These are phyloP conservation scores for Thunnus thynnus DNA, from an alignment of 2,113 vertebrate genomes.

Conservation along the genomic window DNA sequence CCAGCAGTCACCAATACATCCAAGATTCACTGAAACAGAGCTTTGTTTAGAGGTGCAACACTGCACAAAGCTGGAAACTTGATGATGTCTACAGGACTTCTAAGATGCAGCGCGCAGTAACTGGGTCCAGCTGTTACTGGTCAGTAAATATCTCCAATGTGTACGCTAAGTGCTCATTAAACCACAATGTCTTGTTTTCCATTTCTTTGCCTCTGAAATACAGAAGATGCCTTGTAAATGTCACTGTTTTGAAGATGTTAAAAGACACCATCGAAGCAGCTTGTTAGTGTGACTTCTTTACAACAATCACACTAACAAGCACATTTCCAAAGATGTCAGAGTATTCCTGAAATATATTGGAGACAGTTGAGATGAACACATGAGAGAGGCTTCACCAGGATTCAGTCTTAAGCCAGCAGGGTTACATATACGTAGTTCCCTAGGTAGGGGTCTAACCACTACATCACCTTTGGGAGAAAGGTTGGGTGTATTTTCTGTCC, in stretches of 20 bases:
- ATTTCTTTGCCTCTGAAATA: neutral
- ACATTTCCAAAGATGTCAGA: neutral
- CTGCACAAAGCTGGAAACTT: conserved; percentile 9
- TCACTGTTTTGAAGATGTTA: neutral
- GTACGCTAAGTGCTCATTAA: neutral
- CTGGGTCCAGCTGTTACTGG: conserved; percentile 12
- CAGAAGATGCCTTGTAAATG: neutral
- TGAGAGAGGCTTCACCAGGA: conserved; percentile 26
- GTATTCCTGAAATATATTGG: conserved; percentile 10
- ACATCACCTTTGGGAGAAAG: conserved; percentile 64
- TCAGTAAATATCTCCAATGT: neutral
- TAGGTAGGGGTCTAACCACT: conserved; percentile 52
- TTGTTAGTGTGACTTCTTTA: conserved; percentile 2
- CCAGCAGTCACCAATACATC: neutral
- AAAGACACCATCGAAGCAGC: neutral
- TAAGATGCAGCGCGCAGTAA: conserved; percentile 15
- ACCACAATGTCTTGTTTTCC: neutral
- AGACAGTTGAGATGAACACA: conserved; percentile 29
- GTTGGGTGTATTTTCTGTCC: conserved; percentile 73
- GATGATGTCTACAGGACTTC: conserved; percentile 3
- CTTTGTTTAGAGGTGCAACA: conserved; percentile 3
- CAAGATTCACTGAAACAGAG: neutral
- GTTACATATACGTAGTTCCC: conserved; percentile 49
- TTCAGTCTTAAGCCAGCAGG: conserved; percentile 45
- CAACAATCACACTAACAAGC: neutral